Conservation (phyloP, 1,140 invertebrate species). For the Drosophila aff. region DNA sequence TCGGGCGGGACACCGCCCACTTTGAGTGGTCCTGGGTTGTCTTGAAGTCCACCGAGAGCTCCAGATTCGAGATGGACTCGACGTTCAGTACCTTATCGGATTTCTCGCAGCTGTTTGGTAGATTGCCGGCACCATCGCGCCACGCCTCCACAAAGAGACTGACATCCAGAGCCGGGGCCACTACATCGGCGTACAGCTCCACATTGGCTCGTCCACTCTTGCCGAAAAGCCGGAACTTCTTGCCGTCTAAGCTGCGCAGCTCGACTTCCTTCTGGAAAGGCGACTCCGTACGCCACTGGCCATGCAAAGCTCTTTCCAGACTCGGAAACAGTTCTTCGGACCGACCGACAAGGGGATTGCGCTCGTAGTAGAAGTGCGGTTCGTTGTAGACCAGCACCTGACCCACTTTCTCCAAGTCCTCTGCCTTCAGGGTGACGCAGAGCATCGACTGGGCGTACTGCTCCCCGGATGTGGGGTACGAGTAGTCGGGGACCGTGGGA, state of each 20-base stretch:
- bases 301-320: constrained; percentile 88
- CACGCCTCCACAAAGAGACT: constrained; percentile 94
- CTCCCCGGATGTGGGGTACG: constrained; percentile 90
- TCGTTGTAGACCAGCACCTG: constrained; percentile 91
- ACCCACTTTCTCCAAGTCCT: constrained; percentile 90
- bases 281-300: constrained; percentile 87
- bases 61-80: constrained; percentile 86
- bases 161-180: constrained; percentile 90
- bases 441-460: constrained; percentile 94
- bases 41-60: constrained; percentile 88
- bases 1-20: constrained; percentile 90
- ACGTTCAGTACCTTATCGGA: constrained; percentile 88
- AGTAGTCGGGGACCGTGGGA: constrained; percentile 88
- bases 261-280: constrained; percentile 88
- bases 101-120: constrained; percentile 89
- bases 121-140: constrained; percentile 91
- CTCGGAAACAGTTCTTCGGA: constrained; percentile 85
- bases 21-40: constrained; percentile 95
- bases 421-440: constrained; percentile 90
- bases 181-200: constrained; percentile 94
- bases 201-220: constrained; percentile 91
- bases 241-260: constrained; percentile 87
- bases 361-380: constrained; percentile 88
- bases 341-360: constrained; percentile 86
- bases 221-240: constrained; percentile 91